Evolutionary conservation across 2,797 vertebrate species (phyloP), one percentile per base, ranked within the genome.

Genomic region (Echeneis naucrates): DNA sequence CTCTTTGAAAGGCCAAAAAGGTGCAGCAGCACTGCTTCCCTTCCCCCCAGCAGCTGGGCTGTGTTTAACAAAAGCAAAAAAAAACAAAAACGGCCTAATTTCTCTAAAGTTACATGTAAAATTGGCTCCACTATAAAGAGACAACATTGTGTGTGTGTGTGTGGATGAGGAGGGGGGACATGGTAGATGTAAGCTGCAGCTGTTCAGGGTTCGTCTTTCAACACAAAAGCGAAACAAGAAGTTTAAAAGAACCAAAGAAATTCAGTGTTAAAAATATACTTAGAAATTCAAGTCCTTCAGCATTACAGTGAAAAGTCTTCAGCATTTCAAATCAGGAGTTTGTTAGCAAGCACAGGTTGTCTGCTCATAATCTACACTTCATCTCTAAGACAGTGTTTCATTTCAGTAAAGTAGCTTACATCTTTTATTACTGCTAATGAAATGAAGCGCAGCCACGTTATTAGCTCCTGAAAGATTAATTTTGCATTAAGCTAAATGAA

Each of bases 141-240:
- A 61, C 35, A 47, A 47, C 55, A 27, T 56, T 64, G 35, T n/a
- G 21, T 69, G 56, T 32, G 32, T 50, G 42, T 81, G 63, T n/a
- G 51, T 44, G 57, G 72, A 64, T 69, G 62, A 60, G 78, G 54
- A 78, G 76, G 62, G 78, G 61, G 68, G 74, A 77, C 78, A 54
- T 61, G 42, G 79, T 64, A 75, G 68, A 86, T 89, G 86, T 84
- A 77, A 86, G 88, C 89, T 88, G 86, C 87, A 82, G 77, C 86
- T 84, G 82, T 85, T 87, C 72, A 78, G 73, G 40, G 71, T 86
- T 91, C 79, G 82, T 84, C 83, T 89, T 85, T 84, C 51, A 66
- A 70, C 83, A 82, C 80, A 89, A 88, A 88, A 82, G 60, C 79
- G 45, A 83, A 61, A 79, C 68, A 64, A 76, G 77, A 74, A 74